These are phyloP conservation scores for Xyliphius kryptos DNA, from an alignment of 2,113 vertebrate genomes.

Conservation along the genomic window DNA sequence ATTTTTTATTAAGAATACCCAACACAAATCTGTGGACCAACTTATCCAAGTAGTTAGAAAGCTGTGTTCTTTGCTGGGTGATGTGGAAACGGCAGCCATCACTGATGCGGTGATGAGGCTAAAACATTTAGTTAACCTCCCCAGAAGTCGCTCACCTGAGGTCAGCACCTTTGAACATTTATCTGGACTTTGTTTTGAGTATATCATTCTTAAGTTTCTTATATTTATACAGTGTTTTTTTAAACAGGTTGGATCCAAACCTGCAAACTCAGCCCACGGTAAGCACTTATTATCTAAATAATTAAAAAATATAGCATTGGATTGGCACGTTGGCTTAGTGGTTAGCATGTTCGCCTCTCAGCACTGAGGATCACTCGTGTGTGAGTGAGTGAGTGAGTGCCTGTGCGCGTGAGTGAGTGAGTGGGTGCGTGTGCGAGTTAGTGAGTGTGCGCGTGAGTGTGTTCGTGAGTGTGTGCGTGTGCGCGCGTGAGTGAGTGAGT, in stretches of 20 bases:
- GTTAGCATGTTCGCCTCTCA: no score
- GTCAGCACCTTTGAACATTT: conserved; percentile 52
- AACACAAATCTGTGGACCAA: conserved; percentile 79
- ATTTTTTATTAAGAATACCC: conserved; percentile 60
- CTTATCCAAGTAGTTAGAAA: conserved; percentile 85
- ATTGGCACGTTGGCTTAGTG: not conserved
- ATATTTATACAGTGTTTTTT: conserved; percentile 5
- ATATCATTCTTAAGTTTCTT: not conserved
- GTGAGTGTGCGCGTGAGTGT: no score
- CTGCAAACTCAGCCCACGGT: conserved; percentile 58
- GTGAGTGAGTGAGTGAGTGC: no score
- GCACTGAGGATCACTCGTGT: no score
- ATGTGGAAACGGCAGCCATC: conserved; percentile 82
- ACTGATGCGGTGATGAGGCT: conserved; percentile 81
- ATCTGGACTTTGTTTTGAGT: not conserved
- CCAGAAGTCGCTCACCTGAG: conserved; percentile 73
- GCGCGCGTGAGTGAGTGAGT: no score
- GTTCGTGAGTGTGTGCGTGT: no score
- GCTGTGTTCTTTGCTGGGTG: conserved; percentile 82
- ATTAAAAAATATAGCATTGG: not conserved
- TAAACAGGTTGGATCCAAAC: conserved; percentile 65
- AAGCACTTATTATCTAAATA: conserved; percentile 29
- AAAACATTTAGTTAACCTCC: conserved; percentile 79
- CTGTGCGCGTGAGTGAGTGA: no score
- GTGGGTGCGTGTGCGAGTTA: no score